Conservation (phyloP, 2,113 vertebrate genomes). For the Carassius carassius region DNA sequence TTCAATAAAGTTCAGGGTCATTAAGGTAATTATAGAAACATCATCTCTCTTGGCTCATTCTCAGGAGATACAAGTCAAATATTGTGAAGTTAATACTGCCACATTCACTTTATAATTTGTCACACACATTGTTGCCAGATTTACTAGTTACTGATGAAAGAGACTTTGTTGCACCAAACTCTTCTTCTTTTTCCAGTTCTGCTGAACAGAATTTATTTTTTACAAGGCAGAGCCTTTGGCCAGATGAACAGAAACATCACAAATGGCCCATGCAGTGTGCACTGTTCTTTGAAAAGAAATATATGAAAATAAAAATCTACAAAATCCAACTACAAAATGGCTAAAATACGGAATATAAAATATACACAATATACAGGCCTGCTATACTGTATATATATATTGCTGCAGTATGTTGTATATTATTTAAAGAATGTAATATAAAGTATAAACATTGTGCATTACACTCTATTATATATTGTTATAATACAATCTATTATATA, state of each 20-base stretch:
- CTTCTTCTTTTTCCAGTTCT: not conserved
- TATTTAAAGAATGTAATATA: no score
- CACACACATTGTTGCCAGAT: not conserved
- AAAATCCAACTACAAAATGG: no score
- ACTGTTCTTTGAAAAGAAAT: not conserved
- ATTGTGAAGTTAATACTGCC: constrained; percentile 7
- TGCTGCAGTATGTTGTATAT: no score
- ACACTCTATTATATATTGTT: no score
- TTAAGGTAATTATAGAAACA: constrained; percentile 49
- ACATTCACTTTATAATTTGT: constrained; percentile 36
- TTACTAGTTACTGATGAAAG: not conserved
- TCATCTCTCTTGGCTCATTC: constrained; percentile 23
- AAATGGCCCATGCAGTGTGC: not conserved
- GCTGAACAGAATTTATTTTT: not conserved
- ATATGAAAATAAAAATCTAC: no score
- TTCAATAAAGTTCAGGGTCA: constrained; percentile 43
- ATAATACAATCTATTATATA: no score
- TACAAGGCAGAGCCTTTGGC: not conserved
- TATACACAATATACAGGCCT: no score
- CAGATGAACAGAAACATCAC: not conserved
- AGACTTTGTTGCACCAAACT: not conserved
- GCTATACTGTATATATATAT: no score
- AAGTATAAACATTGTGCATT: no score
- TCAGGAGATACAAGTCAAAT: constrained; percentile 10
- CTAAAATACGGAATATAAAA: no score